Evolutionary conservation across 2,888 invertebrate genomes (phyloP).

Genomic region (Ormia ochracea): DNA sequence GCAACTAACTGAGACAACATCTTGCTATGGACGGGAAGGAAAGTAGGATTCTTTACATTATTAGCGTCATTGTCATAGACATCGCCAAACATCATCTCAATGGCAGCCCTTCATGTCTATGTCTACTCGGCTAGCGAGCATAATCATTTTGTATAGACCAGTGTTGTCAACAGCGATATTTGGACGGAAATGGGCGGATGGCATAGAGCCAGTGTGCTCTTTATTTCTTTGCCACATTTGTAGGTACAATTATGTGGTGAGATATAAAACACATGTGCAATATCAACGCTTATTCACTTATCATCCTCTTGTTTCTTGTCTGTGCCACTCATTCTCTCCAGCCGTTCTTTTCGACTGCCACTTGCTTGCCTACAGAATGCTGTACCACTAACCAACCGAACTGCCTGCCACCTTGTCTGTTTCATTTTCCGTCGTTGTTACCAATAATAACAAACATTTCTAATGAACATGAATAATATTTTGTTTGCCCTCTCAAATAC

Average conservation of each 20-base stretch:
- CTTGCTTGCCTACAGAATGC: slow-evolving; percentile 10
- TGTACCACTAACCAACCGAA: slow-evolving; percentile 30
- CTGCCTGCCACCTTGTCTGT: slow-evolving; percentile 26
- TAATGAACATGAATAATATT: slow-evolving; percentile 38
- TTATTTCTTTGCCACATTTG: slow-evolving; percentile 14
- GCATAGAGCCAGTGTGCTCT: background rate
- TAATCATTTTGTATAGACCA: slow-evolving; percentile 8
- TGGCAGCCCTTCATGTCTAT: background rate
- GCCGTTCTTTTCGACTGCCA: background rate
- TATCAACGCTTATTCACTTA: slow-evolving; percentile 1
- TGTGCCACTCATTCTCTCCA: slow-evolving; percentile 17
- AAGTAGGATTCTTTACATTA: slow-evolving; percentile 40
- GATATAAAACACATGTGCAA: slow-evolving; percentile 55
- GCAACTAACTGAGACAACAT: slow-evolving; percentile 10
- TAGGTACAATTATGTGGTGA: slow-evolving; percentile 50
- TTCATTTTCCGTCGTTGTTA: slow-evolving; percentile 10
- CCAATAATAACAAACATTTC: slow-evolving; percentile 46
- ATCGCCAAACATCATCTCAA: background rate
- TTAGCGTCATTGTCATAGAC: slow-evolving; percentile 36
- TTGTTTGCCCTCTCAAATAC: slow-evolving; percentile 15
- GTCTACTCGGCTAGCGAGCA: slow-evolving; percentile 7
- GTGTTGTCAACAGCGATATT: slow-evolving; percentile 13
- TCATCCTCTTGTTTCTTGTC: slow-evolving; percentile 27
- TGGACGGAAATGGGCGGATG: slow-evolving; percentile 1
- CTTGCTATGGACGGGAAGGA: slow-evolving; percentile 25